Evolutionary conservation across 1,140 invertebrate species (phyloP).

Genomic region (Nebria ingens): DNA sequence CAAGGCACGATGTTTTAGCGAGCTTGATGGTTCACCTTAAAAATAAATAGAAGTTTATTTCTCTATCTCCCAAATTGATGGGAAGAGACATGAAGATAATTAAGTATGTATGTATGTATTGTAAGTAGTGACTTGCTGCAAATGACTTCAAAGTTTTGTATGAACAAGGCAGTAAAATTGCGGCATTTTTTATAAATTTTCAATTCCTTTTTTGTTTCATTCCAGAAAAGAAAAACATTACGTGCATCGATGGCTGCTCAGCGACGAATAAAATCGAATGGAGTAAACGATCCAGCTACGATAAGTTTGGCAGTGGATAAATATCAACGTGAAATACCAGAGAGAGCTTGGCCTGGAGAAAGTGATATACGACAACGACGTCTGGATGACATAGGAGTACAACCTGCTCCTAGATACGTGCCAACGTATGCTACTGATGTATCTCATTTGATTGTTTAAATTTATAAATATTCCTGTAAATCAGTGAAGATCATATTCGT

Average conservation of each 20-base stretch:
- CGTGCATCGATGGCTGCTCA: conserved; percentile 63
- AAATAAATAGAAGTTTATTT: no score
- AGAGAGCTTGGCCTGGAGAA: conserved; percentile 53
- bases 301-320: conserved; percentile 67
- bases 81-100: no score
- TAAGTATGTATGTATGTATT: no score
- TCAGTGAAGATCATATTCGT: no score
- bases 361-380: conserved; percentile 39
- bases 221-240: conserved; percentile 72
- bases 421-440: conserved; percentile 56
- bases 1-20: no score
- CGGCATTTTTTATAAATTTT: no score
- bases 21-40: no score
- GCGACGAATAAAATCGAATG: conserved; percentile 66
- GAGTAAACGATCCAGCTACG: conserved; percentile 63
- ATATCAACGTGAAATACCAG: conserved; percentile 38
- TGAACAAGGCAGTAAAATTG: no score
- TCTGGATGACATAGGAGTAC: conserved; percentile 33
- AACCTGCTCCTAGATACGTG: conserved; percentile 47
- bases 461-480: not conserved
- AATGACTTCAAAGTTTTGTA: not conserved
- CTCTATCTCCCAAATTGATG: no score
- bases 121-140: no score
- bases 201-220: conserved; percentile 16
- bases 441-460: conserved; percentile 56